A percentile compares a stretch with the other conserved stretches of the same genome.
Conservation (phyloP, 2,113 vertebrate species). For the Toxotes chatareus region DNA sequence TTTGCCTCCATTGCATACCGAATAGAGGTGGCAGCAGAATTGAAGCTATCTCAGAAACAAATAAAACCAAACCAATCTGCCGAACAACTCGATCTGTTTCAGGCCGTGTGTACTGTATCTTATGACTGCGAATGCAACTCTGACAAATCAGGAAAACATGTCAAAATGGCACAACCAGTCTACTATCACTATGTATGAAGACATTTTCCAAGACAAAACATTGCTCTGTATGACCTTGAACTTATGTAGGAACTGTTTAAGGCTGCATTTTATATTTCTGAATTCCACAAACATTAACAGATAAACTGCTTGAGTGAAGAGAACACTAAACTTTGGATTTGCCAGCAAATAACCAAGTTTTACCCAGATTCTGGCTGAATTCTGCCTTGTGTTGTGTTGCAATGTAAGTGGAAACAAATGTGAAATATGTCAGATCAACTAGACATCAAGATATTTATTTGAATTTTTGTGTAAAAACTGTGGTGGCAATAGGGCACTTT, state of each 20-base stretch:
- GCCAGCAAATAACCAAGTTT: background rate
- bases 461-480: background rate
- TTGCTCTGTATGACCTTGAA: background rate
- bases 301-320: conserved; percentile 13
- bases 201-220: background rate
- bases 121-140: background rate
- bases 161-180: background rate
- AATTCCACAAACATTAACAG: background rate
- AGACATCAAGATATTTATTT: background rate
- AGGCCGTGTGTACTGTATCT: too few relatives aligned
- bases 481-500: background rate
- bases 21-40: background rate
- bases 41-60: background rate
- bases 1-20: background rate
- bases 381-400: background rate
- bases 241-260: background rate
- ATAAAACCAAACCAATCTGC: background rate
- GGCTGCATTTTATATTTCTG: background rate
- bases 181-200: background rate
- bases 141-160: too few relatives aligned
- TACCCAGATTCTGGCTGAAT: conserved; percentile 1
- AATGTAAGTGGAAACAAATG: conserved; percentile 37
- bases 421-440: background rate
- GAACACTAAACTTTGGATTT: background rate
- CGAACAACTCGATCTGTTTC: background rate